Evolutionary conservation across 2,797 vertebrate species (phyloP).

Genomic region (Micropoecilia bifurca): DNA sequence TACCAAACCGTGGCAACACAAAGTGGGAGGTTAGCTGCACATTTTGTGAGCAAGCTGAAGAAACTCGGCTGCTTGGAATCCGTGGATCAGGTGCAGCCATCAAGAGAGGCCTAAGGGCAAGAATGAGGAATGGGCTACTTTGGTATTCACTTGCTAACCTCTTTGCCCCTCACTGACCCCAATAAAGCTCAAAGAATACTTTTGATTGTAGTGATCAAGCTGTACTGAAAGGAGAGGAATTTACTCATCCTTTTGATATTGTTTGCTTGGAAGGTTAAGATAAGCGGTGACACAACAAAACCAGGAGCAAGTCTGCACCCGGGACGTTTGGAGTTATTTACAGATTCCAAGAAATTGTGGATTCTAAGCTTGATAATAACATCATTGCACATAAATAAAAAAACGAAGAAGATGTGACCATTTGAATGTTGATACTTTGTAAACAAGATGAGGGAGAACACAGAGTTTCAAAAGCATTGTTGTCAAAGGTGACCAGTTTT

Average conservation of each 20-base stretch:
- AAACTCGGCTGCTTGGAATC: not conserved
- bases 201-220: not conserved
- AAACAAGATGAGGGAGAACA: too few relatives aligned
- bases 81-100: slow-evolving; percentile 18
- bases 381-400: too few relatives aligned
- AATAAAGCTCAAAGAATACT: slow-evolving; percentile 14
- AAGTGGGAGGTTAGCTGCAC: not conserved
- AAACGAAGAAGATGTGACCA: too few relatives aligned
- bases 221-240: not conserved
- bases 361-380: too few relatives aligned
- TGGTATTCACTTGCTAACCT: not conserved
- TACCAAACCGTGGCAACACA: not conserved
- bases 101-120: not conserved
- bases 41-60: not conserved
- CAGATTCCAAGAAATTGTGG: too few relatives aligned
- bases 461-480: too few relatives aligned
- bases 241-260: not conserved
- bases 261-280: not conserved
- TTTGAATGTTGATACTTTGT: too few relatives aligned
- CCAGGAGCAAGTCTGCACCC: too few relatives aligned
- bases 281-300: not conserved
- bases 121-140: slow-evolving; percentile 3
- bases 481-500: too few relatives aligned
- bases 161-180: not conserved
- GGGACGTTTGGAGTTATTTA: too few relatives aligned